Percentiles rank a stretch among this genome's conserved stretches.
Evolutionary conservation across 2,113 vertebrate species (phyloP).

Genomic region (Callorhinus ursinus): DNA sequence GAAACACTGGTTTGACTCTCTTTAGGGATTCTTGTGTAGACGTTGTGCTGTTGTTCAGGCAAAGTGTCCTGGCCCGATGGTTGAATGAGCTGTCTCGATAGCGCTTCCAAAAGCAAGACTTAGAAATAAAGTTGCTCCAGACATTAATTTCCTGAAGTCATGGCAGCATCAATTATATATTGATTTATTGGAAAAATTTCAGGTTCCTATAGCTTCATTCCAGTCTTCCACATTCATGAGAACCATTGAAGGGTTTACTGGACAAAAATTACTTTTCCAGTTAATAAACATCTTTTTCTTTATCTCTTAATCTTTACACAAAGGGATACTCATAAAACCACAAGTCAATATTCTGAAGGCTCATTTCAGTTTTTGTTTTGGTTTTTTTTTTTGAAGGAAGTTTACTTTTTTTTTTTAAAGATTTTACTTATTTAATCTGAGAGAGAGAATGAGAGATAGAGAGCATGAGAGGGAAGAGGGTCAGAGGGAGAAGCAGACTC

Average conservation of each 20-base stretch:
- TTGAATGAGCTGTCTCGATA: slow-evolving; percentile 9
- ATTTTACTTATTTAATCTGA: no score
- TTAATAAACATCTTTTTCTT: slow-evolving; percentile 25
- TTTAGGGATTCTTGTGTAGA: slow-evolving; percentile 44
- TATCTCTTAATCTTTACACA: background rate
- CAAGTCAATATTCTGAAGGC: background rate
- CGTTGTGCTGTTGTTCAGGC: slow-evolving; percentile 17
- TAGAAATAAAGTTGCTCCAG: slow-evolving; percentile 35
- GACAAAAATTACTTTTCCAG: background rate
- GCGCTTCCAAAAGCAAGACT: slow-evolving; percentile 33
- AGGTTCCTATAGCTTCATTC: slow-evolving; percentile 43
- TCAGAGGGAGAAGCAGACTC: no score
- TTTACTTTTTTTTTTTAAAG: no score
- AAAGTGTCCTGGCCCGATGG: slow-evolving; percentile 49
- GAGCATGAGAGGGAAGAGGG: no score
- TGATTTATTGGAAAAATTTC: slow-evolving; percentile 61
- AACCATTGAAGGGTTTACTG: background rate
- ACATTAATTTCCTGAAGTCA: slow-evolving; percentile 56
- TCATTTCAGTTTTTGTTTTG: background rate
- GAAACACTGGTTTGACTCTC: slow-evolving; percentile 53
- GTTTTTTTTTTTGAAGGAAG: no score
- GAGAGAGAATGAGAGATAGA: no score
- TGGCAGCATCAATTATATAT: slow-evolving; percentile 30
- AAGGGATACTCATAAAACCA: background rate
- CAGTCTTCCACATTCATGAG: background rate